Base-by-base conservation (phyloP, 2,113 vertebrate species). In the Xiphorhynchus elegans region DNA sequence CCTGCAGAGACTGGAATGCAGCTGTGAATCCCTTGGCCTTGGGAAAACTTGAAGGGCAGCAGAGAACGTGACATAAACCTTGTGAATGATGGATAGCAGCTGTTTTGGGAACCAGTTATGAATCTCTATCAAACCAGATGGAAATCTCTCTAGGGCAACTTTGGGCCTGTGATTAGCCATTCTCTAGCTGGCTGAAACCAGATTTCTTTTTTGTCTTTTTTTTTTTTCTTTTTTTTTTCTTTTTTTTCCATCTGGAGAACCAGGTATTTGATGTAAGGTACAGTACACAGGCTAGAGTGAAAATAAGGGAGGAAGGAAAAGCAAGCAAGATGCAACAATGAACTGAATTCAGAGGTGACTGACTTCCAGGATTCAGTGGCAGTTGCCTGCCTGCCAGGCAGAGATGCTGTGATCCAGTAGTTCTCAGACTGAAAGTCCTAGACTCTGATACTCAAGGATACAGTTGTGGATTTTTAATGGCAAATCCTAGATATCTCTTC, bases 31-130 rank as follows among this genome's bases (percentile, higher is more conserved):
- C 75, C 39, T 77, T 63, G 75, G 75, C 79, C 85, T 90, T 81
- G 72, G 49, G 72, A 84, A 95, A 90, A 66, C 50, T 74, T 79
- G 62, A 94, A 95, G 68, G 72, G 42, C 76, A 92, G 46, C 9
- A 80, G 33, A 92, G 46, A 69, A 90, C 5, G 2, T 63, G 49
- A 64, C 15, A 63, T 47, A 92, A 87, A 94, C 72, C 68, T 95
- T 80, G 56, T 39, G 50, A 88, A 24, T 84, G 76, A 94, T 92
- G 55, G 42, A 46, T 88, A 92, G 67, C 82, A 94, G 66, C 49
- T 90, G 44, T 24, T 88, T 77, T 91, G 78, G 87, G 70, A 94
- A 46, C 44, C 28, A 44, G 50, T 83, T 76, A 76, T 26, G 50
- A 68, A 63, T 33, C 24, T 84, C 33, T 88, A 83, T 37, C 59